These are phyloP conservation scores for Myotis yumanensis DNA, from an alignment of 2,113 vertebrate species.

Conservation along the genomic window DNA sequence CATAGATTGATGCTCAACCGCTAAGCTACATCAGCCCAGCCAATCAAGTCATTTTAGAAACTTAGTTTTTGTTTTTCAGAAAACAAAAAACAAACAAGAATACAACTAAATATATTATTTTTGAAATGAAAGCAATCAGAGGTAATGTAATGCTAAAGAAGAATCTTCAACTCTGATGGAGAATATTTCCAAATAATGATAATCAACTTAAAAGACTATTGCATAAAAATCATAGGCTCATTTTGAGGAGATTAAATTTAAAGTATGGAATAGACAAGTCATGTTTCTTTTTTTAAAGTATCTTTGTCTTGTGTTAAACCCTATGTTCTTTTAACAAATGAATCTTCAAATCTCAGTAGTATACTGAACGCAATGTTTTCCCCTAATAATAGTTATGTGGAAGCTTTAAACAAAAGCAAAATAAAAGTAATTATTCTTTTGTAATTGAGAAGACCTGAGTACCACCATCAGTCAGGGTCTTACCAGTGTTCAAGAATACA, in stretches of 20 bases:
- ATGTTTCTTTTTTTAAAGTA: background rate
- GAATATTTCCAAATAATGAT: background rate
- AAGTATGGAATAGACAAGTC: background rate
- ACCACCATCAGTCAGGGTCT: background rate
- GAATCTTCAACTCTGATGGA: background rate
- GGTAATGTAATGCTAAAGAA: background rate
- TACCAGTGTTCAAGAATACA: background rate
- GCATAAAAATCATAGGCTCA: background rate
- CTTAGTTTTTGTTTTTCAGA: background rate
- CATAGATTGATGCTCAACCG: no score
- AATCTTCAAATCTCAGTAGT: background rate
- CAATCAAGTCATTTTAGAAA: background rate
- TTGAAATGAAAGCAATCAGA: background rate
- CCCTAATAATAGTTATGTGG: background rate
- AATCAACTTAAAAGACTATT: background rate
- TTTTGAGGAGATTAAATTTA: background rate
- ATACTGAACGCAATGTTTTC: background rate
- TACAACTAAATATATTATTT: background rate
- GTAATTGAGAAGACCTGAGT: background rate
- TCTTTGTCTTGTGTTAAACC: background rate
- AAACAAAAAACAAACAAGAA: no score
- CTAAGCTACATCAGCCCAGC: no score
- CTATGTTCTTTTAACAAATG: background rate
- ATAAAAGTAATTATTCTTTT: slow-evolving; percentile 39
- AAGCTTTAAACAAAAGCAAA: slow-evolving; percentile 35